These are phyloP conservation scores for Elmis aenea DNA, from an alignment of 2,888 invertebrate genomes.

Conservation along the genomic window DNA sequence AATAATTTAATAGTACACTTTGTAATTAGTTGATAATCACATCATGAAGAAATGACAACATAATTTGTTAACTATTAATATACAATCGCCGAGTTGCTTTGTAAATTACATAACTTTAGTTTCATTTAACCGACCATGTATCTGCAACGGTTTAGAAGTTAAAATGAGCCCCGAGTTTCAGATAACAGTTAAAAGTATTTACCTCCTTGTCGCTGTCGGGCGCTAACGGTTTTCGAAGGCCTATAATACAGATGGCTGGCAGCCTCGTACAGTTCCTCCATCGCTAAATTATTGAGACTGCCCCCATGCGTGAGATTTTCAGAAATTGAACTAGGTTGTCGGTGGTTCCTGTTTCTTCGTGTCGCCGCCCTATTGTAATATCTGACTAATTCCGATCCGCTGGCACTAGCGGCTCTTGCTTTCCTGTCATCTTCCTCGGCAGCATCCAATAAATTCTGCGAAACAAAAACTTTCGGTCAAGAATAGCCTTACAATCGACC, in stretches of 20 bases:
- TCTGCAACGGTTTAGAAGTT: background rate
- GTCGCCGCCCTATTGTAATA: conserved; percentile 48
- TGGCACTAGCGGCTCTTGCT: conserved; percentile 51
- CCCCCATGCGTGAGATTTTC: conserved; percentile 54
- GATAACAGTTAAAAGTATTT: conserved; percentile 18
- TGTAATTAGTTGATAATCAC: no score
- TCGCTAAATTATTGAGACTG: conserved; percentile 54
- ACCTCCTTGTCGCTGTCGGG: conserved; percentile 61
- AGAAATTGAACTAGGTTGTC: conserved; percentile 48
- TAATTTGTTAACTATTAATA: no score
- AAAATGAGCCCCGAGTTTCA: background rate
- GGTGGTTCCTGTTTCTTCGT: conserved; percentile 41
- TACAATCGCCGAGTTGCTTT: no score
- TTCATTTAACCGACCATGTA: conserved; percentile 1
- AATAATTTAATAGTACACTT: no score
- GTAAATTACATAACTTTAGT: conserved; percentile 7
- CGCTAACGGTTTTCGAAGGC: conserved; percentile 40
- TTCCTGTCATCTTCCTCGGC: conserved; percentile 71
- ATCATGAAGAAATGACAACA: no score
- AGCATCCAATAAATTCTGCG: conserved; percentile 68
- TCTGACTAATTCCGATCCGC: conserved; percentile 45
- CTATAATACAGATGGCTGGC: conserved; percentile 31
- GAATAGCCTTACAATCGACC: no score
- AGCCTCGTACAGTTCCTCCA: conserved; percentile 44
- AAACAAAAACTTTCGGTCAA: conserved; percentile 17